Evolutionary conservation across 2,797 vertebrate genomes (phyloP).

Genomic region (Chaenodraco wilsoni): DNA sequence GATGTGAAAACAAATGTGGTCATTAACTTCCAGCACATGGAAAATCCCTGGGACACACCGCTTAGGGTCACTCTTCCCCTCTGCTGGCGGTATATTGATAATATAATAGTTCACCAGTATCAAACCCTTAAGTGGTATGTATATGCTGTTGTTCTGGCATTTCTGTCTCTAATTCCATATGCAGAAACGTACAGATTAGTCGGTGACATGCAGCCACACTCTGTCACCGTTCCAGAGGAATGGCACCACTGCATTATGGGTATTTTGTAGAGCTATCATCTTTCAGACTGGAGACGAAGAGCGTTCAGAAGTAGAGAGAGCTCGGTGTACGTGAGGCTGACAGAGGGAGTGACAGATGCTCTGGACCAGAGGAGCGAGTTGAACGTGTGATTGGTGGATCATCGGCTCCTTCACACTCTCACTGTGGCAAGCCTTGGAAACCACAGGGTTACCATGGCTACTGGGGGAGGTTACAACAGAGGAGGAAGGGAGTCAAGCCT

Average conservation of each 20-base stretch:
- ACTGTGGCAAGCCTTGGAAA: conserved; percentile 51
- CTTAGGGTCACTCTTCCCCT: conserved; percentile 15
- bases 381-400: conserved; percentile 71
- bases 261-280: conserved; percentile 55
- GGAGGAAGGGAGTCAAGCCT: conserved; percentile 53
- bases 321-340: conserved; percentile 31
- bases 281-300: conserved; percentile 46
- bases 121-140: conserved; percentile 43
- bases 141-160: conserved; percentile 41
- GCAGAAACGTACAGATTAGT: conserved; percentile 15
- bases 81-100: conserved; percentile 26
- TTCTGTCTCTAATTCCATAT: conserved; percentile 6
- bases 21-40: conserved; percentile 17
- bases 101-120: conserved; percentile 18
- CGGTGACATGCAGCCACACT: conserved; percentile 39
- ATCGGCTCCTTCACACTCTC: conserved; percentile 48
- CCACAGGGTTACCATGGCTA: conserved; percentile 71
- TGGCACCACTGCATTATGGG: conserved; percentile 58
- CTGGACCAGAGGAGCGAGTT: conserved; percentile 60
- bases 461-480: conserved; percentile 58
- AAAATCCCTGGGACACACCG: conserved; percentile 26
- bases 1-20: conserved; percentile 29
- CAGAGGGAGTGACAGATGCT: conserved; percentile 75
- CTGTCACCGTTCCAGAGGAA: conserved; percentile 56
- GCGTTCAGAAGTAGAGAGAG: conserved; percentile 19